phyloP scores from a whole-genome alignment of 2,797 vertebrate genomes.

The Dromococcyx pavoninus region DNA sequence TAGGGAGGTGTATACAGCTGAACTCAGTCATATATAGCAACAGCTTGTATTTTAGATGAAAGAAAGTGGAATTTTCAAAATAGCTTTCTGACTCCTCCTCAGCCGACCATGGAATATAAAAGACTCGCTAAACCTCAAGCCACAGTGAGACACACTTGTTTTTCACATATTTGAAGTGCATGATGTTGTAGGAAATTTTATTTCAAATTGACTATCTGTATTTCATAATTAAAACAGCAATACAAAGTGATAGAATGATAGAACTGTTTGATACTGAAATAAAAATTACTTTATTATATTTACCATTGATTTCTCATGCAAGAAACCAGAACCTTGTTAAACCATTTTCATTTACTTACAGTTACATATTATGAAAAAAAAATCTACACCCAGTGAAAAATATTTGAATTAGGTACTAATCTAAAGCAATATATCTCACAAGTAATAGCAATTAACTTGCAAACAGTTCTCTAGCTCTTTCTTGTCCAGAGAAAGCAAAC shows the following conservation, averaged over 20 bases:
- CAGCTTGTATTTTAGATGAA: neutral
- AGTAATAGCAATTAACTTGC: neutral
- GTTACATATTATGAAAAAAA: neutral
- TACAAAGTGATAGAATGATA: neutral
- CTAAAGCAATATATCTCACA: neutral
- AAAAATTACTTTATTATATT: neutral
- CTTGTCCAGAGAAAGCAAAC: neutral
- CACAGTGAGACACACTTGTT: neutral
- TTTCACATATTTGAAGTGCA: neutral
- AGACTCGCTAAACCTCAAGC: neutral
- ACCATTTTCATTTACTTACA: neutral
- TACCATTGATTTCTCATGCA: neutral
- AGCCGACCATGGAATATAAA: neutral
- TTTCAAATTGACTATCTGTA: neutral
- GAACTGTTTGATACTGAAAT: neutral
- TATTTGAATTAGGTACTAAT: neutral
- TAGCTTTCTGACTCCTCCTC: neutral
- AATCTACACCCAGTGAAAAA: neutral
- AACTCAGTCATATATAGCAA: neutral
- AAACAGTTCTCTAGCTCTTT: neutral
- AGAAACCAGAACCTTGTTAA: neutral
- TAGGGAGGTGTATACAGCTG: neutral
- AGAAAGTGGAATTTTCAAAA: neutral
- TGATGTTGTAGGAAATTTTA: neutral
- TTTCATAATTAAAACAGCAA: neutral